Conservation (phyloP, 53 echinoderm and acorn worm genomes). For the Actinopyga echinites region DNA sequence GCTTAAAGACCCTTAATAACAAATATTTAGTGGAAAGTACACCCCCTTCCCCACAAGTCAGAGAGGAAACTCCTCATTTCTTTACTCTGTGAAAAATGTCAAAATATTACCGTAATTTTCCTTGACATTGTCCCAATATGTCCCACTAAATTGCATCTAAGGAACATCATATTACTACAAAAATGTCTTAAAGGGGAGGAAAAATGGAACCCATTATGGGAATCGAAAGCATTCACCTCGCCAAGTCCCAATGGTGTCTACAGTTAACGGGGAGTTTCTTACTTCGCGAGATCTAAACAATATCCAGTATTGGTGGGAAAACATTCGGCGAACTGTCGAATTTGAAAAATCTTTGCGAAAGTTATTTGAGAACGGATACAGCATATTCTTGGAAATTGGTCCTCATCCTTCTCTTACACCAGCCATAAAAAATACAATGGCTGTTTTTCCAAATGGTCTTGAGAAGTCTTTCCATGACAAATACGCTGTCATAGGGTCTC, state of each 20-base stretch:
- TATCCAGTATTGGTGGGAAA: conserved; percentile 54
- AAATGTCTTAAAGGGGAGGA: no score
- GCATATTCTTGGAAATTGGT: conserved; percentile 55
- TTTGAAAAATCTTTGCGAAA: conserved; percentile 34
- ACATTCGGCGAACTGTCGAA: conserved; percentile 49
- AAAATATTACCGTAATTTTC: no score
- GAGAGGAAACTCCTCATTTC: no score
- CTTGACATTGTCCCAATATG: no score
- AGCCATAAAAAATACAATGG: conserved; percentile 34
- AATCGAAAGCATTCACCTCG: background rate
- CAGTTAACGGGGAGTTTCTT: conserved; percentile 18
- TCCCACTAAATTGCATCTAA: no score
- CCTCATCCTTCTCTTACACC: conserved; percentile 34
- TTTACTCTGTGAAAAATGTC: no score
- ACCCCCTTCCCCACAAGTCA: no score
- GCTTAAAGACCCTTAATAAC: no score
- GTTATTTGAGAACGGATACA: conserved; percentile 41
- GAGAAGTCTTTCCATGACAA: background rate
- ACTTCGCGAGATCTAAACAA: conserved; percentile 7
- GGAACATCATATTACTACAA: no score
- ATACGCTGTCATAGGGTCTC: conserved; percentile 21
- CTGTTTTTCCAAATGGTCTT: background rate
- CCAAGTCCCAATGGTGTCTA: background rate
- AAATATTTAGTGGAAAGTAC: no score
- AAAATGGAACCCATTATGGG: no score